phyloP scores from a whole-genome alignment of 2,888 invertebrate species.

The Reticulitermes lucifugus region DNA sequence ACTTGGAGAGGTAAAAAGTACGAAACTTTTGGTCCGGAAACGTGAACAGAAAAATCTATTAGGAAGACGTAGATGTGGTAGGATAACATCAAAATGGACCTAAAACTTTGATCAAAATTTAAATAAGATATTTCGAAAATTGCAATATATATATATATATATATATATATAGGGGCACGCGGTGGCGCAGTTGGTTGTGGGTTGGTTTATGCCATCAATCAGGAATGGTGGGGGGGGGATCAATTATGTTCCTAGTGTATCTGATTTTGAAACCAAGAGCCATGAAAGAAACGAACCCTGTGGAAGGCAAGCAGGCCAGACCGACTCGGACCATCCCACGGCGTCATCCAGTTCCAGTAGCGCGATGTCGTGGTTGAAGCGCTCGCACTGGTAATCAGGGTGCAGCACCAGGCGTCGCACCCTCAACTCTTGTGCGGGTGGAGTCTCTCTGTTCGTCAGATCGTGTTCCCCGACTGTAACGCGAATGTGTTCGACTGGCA shows the following conservation, averaged over 20 bases:
- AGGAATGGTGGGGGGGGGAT: not conserved
- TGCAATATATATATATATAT: too few species aligned
- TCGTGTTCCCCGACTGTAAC: conserved; percentile 80
- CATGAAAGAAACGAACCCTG: not conserved
- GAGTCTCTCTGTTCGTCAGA: conserved; percentile 69
- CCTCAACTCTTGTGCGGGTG: conserved; percentile 64
- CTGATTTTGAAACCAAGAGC: conserved; percentile 56
- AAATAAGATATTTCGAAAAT: too few species aligned
- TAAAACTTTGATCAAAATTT: too few species aligned
- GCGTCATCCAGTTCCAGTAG: conserved; percentile 73
- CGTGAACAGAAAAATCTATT: too few species aligned
- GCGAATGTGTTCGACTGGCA: conserved; percentile 73
- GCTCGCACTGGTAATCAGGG: conserved; percentile 76
- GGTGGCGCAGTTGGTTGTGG: too few species aligned
- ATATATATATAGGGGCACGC: too few species aligned
- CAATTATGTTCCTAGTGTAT: not conserved
- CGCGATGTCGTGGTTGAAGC: conserved; percentile 70
- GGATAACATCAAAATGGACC: too few species aligned
- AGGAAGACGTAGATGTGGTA: too few species aligned
- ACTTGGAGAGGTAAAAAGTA: too few species aligned
- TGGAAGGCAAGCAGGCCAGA: conserved; percentile 84
- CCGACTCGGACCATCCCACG: conserved; percentile 72
- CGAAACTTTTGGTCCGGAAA: too few species aligned
- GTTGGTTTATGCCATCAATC: too few species aligned
- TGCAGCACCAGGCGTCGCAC: conserved; percentile 74